Evolutionary conservation across 2,113 vertebrate genomes (phyloP), one percentile per base, ranked within the genome.

Genomic region (Amblyopsis rosae): DNA sequence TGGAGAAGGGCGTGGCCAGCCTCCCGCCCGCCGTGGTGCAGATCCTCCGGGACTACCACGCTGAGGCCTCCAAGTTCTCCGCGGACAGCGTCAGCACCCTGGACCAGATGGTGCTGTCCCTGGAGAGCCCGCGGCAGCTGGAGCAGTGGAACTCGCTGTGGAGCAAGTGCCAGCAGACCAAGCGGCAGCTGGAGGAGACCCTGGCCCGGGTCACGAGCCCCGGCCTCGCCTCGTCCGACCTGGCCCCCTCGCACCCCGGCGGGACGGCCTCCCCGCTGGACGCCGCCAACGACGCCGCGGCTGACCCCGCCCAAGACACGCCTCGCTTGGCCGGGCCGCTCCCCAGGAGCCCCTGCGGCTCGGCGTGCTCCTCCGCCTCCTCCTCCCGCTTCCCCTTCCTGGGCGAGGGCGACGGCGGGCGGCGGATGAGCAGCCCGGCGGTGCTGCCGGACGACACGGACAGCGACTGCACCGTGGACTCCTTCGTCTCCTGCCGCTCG

Each of bases 381-480:
- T 89, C 90, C 62, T 66, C 72, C 10, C 89, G 90, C 46, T 59
- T 86, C 11, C 62, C 89, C 0, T 59, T 86, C 11, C 62, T 88
- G 0, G 81, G 86, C 35, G 56, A 58, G 17, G 57, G 77, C 1
- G 81, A 89, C 10, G 53, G 35, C 67, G 82, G 82, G 12, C 75
- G 81, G 64, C 82, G 80, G 11, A 85, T 80, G 49, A 86, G 87
- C 53, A 86, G 87, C 53, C 82, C 74, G 0, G 89, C 83, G 26
- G 26, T 26, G 15, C 64, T 65, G 62, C 92, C 90, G 6, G 91
- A 94, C 0, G 92, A 94, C 83, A 89, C 85, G 0, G 92, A 94
- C 86, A 88, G 87, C 55, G 87, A 94, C 87, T 92, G 90, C 77
- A 88, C 90, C n/a, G 41, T 91, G 0, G 91, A 93, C 85, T 93